Conservation (phyloP, 1,140 invertebrate species). For the Coelopa frigida region DNA sequence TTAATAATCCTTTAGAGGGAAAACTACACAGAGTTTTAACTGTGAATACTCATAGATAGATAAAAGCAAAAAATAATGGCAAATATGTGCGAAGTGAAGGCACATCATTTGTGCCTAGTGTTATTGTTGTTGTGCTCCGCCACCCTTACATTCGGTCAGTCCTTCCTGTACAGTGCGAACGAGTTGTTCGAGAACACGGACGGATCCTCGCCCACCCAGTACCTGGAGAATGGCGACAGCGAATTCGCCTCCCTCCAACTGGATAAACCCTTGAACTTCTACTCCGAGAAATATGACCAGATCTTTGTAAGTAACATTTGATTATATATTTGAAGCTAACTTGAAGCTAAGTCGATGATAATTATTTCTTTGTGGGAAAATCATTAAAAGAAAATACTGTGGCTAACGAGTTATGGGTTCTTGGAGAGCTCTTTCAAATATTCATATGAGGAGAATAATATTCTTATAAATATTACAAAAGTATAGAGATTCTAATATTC, state of each 20-base stretch:
- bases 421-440: not conserved
- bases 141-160: slow-evolving; percentile 19
- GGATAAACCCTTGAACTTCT: slow-evolving; percentile 61
- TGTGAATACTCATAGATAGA: not conserved
- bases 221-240: slow-evolving; percentile 41
- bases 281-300: slow-evolving; percentile 59
- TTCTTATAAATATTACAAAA: not conserved
- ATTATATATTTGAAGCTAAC: too few species aligned
- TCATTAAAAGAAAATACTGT: not conserved
- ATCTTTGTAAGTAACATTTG: slow-evolving; percentile 77
- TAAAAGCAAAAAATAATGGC: slow-evolving; percentile 11
- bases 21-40: not conserved
- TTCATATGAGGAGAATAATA: not conserved
- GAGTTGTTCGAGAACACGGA: slow-evolving; percentile 29
- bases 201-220: slow-evolving; percentile 21
- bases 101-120: slow-evolving; percentile 20
- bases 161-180: slow-evolving; percentile 32
- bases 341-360: too few species aligned
- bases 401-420: not conserved
- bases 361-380: too few species aligned
- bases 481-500: not conserved
- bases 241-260: slow-evolving; percentile 44
- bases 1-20: not conserved
- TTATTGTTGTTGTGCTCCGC: slow-evolving; percentile 9
- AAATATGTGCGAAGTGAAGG: slow-evolving; percentile 16